phyloP scores from a whole-genome alignment of 2,888 invertebrate species.

The Ormyrus rosae region DNA sequence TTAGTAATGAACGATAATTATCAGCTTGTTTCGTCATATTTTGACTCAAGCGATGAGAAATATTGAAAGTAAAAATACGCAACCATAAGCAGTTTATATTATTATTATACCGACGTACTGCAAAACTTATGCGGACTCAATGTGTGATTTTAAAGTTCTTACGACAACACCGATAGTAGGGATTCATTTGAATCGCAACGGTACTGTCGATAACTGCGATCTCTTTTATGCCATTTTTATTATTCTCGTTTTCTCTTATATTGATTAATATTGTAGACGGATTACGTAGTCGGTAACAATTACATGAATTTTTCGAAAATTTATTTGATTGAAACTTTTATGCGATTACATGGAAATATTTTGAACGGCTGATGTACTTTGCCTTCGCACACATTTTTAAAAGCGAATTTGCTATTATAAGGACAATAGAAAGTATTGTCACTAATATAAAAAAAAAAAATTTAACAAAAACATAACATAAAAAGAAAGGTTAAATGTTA shows the following conservation, averaged over 20 bases:
- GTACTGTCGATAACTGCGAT: slow-evolving; percentile 63
- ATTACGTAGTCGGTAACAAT: slow-evolving; percentile 28
- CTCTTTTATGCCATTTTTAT: slow-evolving; percentile 68
- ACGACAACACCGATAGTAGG: slow-evolving; percentile 31
- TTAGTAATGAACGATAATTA: slow-evolving; percentile 23
- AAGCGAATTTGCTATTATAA: slow-evolving; percentile 34
- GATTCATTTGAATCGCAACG: background rate
- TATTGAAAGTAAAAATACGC: slow-evolving; percentile 42
- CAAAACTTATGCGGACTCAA: slow-evolving; percentile 49
- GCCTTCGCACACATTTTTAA: slow-evolving; percentile 41
- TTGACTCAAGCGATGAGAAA: slow-evolving; percentile 39
- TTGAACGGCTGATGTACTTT: slow-evolving; percentile 52
- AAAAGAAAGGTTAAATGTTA: slow-evolving; percentile 22
- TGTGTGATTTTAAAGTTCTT: slow-evolving; percentile 55
- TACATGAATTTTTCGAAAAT: slow-evolving; percentile 18
- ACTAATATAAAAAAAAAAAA: slow-evolving; percentile 38
- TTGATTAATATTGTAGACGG: slow-evolving; percentile 29
- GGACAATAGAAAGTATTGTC: slow-evolving; percentile 35
- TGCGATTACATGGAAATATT: slow-evolving; percentile 20
- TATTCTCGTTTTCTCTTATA: slow-evolving; percentile 37
- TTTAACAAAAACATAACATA: slow-evolving; percentile 20
- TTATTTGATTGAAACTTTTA: slow-evolving; percentile 28
- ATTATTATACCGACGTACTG: slow-evolving; percentile 35
- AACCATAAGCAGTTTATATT: slow-evolving; percentile 38
- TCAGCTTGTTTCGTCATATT: slow-evolving; percentile 48